Conservation (phyloP, 2,113 vertebrate genomes). For the Abramis brama region DNA sequence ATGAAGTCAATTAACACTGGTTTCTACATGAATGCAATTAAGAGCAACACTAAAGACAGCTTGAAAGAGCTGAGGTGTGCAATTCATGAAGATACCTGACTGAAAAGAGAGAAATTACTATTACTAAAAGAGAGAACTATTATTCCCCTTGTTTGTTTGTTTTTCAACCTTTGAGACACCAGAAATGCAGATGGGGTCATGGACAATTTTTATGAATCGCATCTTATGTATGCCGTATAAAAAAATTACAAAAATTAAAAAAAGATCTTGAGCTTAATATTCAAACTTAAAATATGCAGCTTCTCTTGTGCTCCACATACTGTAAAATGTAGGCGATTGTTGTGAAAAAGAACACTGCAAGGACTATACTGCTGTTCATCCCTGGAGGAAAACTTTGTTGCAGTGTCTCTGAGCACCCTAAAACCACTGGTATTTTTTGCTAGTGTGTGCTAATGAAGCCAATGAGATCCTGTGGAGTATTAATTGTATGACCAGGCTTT, state of each 20-base stretch:
- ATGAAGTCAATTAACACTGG: neutral
- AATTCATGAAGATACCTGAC: neutral
- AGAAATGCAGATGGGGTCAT: neutral
- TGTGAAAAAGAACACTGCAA: neutral
- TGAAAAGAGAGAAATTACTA: neutral
- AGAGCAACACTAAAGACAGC: constrained; percentile 1
- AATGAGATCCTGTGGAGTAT: neutral
- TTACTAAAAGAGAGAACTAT: too few relatives aligned
- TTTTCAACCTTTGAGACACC: too few relatives aligned
- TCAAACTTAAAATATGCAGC: neutral
- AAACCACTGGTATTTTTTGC: neutral
- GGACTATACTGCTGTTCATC: neutral
- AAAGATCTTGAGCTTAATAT: neutral
- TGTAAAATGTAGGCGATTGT: neutral
- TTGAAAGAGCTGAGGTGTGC: neutral
- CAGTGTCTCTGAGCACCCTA: neutral
- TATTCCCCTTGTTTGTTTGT: neutral
- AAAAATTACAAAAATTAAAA: too few relatives aligned
- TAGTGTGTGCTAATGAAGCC: neutral
- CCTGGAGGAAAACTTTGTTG: neutral
- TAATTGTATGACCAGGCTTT: too few relatives aligned
- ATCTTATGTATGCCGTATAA: too few relatives aligned
- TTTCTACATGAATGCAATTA: constrained; percentile 14
- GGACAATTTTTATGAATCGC: too few relatives aligned
- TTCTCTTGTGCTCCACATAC: neutral